Percentiles rank a stretch among this genome's conserved stretches.
These are phyloP conservation scores for Cepaea hortensis DNA, from an alignment of 2,888 invertebrate species.

Conservation along the genomic window DNA sequence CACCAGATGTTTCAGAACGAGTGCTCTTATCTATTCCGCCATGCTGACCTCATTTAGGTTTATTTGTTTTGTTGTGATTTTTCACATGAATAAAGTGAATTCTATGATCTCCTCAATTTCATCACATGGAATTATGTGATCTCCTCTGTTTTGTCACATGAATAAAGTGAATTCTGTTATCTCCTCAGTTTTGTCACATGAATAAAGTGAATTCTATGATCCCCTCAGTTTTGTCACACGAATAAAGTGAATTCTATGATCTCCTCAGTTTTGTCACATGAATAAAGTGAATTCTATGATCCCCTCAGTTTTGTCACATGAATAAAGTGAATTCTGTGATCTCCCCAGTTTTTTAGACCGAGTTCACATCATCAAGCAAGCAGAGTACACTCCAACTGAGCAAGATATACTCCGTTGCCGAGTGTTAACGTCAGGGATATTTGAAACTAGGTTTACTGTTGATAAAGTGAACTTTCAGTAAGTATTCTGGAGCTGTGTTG, in stretches of 20 bases:
- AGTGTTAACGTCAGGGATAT: conserved; percentile 99
- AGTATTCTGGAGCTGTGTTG: conserved; percentile 57
- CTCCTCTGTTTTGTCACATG: conserved; percentile 83
- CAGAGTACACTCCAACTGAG: conserved; percentile 97
- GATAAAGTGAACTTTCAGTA: conserved; percentile 99
- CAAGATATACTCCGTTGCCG: conserved; percentile 99
- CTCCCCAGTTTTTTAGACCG: conserved; percentile 93
- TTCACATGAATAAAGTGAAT: too few relatives aligned
- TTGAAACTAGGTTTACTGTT: conserved; percentile 99
- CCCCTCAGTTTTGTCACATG: conserved; percentile 83
- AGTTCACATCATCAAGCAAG: conserved; percentile 95
- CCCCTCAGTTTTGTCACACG: too few relatives aligned
- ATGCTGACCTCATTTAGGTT: too few relatives aligned
- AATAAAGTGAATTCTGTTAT: too few relatives aligned
- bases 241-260: too few relatives aligned
- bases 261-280: conserved; percentile 83
- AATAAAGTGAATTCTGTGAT: conserved; percentile 51
- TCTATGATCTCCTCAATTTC: conserved; percentile 84
- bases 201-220: too few relatives aligned
- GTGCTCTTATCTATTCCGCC: too few relatives aligned
- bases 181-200: too few relatives aligned
- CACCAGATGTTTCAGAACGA: too few relatives aligned
- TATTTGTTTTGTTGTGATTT: too few relatives aligned
- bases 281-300: conserved; percentile 51
- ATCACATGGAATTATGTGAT: too few relatives aligned